phyloP scores from a whole-genome alignment of 2,888 invertebrate species.

The Tetramorium bicarinatum region DNA sequence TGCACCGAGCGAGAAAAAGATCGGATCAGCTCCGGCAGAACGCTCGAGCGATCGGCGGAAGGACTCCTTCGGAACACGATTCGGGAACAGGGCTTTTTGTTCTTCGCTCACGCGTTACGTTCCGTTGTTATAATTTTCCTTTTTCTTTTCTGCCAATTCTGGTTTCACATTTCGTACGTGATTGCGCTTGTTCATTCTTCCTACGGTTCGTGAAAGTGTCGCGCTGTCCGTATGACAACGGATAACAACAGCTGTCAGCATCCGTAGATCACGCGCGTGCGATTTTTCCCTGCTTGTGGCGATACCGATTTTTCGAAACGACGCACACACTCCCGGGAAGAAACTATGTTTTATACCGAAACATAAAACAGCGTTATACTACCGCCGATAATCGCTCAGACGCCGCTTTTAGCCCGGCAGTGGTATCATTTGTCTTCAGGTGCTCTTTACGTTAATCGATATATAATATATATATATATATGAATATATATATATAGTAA shows the following conservation, averaged over 20 bases:
- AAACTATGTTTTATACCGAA: conserved; percentile 2
- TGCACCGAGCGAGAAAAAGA: conserved; percentile 45
- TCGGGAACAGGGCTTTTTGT: conserved; percentile 19
- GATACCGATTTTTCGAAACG: conserved; percentile 19
- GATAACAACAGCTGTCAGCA: conserved; percentile 12
- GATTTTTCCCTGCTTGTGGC: conserved; percentile 15
- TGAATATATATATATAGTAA: conserved; percentile 24
- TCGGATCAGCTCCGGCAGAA: conserved; percentile 44
- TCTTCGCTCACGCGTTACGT: conserved; percentile 39
- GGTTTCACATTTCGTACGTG: conserved; percentile 25
- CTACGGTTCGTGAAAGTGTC: conserved; percentile 26
- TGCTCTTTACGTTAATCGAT: conserved; percentile 46
- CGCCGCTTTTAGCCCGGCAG: conserved; percentile 54
- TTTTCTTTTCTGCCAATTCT: not conserved
- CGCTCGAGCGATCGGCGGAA: conserved; percentile 53
- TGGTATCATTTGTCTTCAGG: conserved; percentile 54
- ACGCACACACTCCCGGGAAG: conserved; percentile 24
- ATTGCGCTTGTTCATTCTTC: conserved; percentile 38
- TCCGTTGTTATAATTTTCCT: conserved; percentile 34
- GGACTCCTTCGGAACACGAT: not conserved
- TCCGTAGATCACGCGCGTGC: conserved; percentile 6
- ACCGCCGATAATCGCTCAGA: conserved; percentile 55
- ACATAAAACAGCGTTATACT: conserved; percentile 24
- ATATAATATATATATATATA: not conserved
- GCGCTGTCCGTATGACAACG: conserved; percentile 52